Base-by-base conservation (phyloP, 2,888 invertebrate species). In the Erebia epiphron region DNA sequence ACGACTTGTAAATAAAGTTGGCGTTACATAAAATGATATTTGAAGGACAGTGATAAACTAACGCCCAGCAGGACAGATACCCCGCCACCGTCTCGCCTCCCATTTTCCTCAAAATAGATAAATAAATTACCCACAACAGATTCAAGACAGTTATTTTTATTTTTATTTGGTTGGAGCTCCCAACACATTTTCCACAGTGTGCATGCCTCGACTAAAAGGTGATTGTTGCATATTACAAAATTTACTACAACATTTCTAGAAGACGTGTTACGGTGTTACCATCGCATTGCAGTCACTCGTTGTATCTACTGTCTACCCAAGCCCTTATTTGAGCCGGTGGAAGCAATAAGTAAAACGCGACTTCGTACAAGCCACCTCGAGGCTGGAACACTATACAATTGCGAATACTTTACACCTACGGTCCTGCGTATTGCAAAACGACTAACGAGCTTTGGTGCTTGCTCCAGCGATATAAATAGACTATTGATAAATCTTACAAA, bases 341-440 rank as follows among this genome's bases (percentile, higher is more conserved):
- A 72, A 67, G 74, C 83, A 82, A 84, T 82, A 85, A 85, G 80
- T 83, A 80, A 84, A 80, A 79, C 76, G 77, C 77, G 76, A 83
- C 75, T 70, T 78, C 76, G 80, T 79, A 79, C 75, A 78, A 73
- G 79, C 78, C 78, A 79, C 75, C 56, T 66, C 62, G 62, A 52
- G 64, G 64, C 77, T 70, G 70, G 69, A 73, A 68, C 41, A 57
- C 65, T 68, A 60, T 66, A 72, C 74, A 71, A 70, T 69, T 67
- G 74, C 72, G 64, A 75, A 71, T 70, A 68, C 49, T 70, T 73
- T 69, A 74, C 74, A 72, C 74, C 74, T 74, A 74, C 73, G 73
- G 68, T 58, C 66, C 49, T 70, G 57, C 68, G 50, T 66, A 70
- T 73, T 70, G 70, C 73, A 65, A 73, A 73, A 70, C n/a, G n/a